Evolutionary conservation across 2,888 invertebrate genomes (phyloP), one percentile per base, ranked within the genome.

Genomic region (Rotaria socialis): DNA sequence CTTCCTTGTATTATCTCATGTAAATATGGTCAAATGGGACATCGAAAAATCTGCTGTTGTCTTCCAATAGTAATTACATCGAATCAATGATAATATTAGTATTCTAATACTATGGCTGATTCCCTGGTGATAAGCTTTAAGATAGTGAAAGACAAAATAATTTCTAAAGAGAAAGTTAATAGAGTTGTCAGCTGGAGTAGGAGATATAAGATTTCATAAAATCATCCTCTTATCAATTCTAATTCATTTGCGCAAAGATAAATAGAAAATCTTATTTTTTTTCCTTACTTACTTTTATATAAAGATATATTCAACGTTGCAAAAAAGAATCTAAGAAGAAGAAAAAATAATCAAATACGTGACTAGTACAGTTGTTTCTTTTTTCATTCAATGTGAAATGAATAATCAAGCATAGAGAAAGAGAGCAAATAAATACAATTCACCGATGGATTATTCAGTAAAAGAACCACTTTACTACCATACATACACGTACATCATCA

Each of bases 81-180:
- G 67, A 67, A 67, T 67, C 67, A 67, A 35, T 67, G 67, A 67
- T 67, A 67, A 35, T 24, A 56, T 24, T 56, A 24, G 22, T 56
- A 56, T 56, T 56, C 24, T 56, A 3, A 24, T 22, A 35, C 35
- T 67, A 35, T 19, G 35, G n/a, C 35, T 35, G 67, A 67, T 35
- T 35, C 67, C 67, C 67, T 41, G 35, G 35, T 67, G 67, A 67
- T 67, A 67, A 67, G 67, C 67, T 67, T 27, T 35, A 0, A 27
- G 67, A 67, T 67, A 67, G 67, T 16, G 6, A 35, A 35, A 35
- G 67, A 67, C 67, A 67, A 35, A 67, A 10, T 67, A 67, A 16
- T 67, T 67, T 67, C 67, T 67, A 67, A 67, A 67, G 67, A 67
- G 67, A 67, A 67, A 67, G 67, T 67, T 67, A 67, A 67, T 67